phyloP scores from a whole-genome alignment of 2,113 vertebrate genomes.

The Cyrtonyx montezumae region DNA sequence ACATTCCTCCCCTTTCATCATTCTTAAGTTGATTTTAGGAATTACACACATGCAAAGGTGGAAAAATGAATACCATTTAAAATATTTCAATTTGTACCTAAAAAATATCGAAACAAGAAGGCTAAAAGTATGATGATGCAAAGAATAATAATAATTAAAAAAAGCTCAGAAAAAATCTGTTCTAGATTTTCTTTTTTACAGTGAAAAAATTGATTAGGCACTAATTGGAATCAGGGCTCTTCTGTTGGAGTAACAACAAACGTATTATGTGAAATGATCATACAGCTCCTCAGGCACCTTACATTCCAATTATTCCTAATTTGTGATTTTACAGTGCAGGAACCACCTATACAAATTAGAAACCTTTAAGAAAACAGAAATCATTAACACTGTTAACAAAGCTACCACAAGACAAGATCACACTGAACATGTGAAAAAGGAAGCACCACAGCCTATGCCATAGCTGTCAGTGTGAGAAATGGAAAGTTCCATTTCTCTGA shows the following conservation, averaged over 20 bases:
- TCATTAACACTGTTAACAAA: rapidly evolving
- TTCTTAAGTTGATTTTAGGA: background rate
- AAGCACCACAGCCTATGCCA: background rate
- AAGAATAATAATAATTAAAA: background rate
- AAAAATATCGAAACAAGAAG: background rate
- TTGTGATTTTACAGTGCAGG: background rate
- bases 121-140: background rate
- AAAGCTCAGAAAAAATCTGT: background rate
- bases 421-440: background rate
- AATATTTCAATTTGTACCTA: background rate
- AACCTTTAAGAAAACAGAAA: background rate
- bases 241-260: background rate
- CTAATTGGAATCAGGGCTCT: background rate
- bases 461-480: background rate
- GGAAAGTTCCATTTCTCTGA: background rate
- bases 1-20: background rate
- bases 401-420: background rate
- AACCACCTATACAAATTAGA: background rate
- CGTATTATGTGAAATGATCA: background rate
- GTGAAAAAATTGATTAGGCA: background rate
- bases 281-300: background rate
- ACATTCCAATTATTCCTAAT: background rate
- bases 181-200: background rate
- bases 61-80: background rate
- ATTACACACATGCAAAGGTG: rapidly evolving